Base-by-base conservation (phyloP, 2,888 invertebrate species). In the Junonia oenone region DNA sequence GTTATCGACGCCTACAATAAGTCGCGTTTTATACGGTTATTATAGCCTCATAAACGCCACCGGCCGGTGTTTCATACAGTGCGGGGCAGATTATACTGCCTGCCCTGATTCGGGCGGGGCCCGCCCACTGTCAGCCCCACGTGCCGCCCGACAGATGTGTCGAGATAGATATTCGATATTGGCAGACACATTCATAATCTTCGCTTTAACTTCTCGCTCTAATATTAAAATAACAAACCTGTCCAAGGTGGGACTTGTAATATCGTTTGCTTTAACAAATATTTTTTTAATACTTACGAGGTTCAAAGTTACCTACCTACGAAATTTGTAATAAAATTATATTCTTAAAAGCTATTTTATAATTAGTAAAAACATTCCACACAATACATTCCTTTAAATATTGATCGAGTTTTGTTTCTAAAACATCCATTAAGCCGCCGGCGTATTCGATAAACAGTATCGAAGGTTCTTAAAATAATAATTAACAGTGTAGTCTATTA, bases 21-120 rank as follows among this genome's bases (percentile, higher is more conserved):
- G 88, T 89, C 86, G 85, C 83, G 79, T 90, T 91, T 90, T 90
- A 90, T 90, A 89, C 78, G 86, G 87, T 88, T 90, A 91, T 90
- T 90, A 90, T 89, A 87, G 88, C 82, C 76, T 83, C 81, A 88
- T 90, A 90, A 90, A 87, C 81, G 85, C 82, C 88, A 87, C 87
- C 86, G 88, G 89, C 80, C 87, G 82, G 82, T 86, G 85, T 86
- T 87, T 87, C 87, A 89, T 90, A 87, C 84, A 87, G 83, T 87
- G 77, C 81, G 78, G 78, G 82, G 81, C 87, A 83, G 84, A 84
- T 87, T 88, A 87, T 87, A 83, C 84, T 79, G 83, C 81, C 80
- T 78, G 78, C 78, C 76, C 77, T 80, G 75, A 73, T 72, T 58
- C 63, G 64, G 67, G 66, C 61, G 67, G 59, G 68, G 63, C 55